Conservation (phyloP, 2,888 invertebrate species). For the Antheraea yamamai region DNA sequence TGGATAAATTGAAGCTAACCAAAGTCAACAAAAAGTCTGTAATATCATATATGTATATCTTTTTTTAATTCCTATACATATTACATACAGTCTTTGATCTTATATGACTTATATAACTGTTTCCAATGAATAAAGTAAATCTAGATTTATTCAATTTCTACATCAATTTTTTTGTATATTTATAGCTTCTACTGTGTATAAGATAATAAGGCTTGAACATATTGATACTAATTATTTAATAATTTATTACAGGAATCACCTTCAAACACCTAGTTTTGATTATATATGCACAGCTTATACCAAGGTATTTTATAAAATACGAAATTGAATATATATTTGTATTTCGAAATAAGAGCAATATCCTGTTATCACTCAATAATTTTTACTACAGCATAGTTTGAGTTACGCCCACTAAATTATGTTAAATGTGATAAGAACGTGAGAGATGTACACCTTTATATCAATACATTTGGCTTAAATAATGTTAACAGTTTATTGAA, state of each 20-base stretch:
- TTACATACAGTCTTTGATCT: too few relatives aligned
- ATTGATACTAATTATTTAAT: not conserved
- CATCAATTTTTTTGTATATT: too few relatives aligned
- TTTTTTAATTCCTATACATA: too few relatives aligned
- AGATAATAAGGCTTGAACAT: too few relatives aligned
- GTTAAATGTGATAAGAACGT: constrained; percentile 10
- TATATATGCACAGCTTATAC: not conserved
- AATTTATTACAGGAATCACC: not conserved
- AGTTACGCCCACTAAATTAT: constrained; percentile 10
- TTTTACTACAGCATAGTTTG: not conserved
- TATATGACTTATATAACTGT: too few relatives aligned
- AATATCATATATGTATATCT: too few relatives aligned
- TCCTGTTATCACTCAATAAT: not conserved
- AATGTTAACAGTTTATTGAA: not conserved
- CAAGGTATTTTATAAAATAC: not conserved
- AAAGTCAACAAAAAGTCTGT: too few relatives aligned
- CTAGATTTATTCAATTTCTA: too few relatives aligned
- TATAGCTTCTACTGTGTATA: too few relatives aligned
- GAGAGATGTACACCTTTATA: not conserved
- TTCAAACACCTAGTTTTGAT: not conserved
- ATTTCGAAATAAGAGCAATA: not conserved
- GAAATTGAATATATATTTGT: not conserved
- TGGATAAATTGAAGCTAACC: too few relatives aligned
- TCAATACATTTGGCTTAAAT: not conserved
- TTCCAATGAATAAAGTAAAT: too few relatives aligned